These are phyloP conservation scores for Penaeus monodon DNA, from an alignment of 2,888 invertebrate species.

Conservation along the genomic window DNA sequence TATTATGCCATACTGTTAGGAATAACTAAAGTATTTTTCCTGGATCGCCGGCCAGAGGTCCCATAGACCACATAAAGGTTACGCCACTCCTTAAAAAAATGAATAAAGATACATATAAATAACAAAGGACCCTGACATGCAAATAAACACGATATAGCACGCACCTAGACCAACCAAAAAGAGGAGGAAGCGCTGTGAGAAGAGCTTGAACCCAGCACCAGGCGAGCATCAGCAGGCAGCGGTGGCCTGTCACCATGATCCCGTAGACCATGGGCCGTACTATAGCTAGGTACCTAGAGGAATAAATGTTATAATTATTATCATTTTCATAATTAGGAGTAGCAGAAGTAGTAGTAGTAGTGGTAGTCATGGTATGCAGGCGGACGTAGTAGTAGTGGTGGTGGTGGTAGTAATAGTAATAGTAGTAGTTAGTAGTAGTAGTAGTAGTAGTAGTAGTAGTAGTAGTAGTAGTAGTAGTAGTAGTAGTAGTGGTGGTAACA, in stretches of 20 bases:
- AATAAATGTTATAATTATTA: background rate
- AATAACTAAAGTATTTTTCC: no score
- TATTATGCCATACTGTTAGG: no score
- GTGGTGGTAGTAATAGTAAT: background rate
- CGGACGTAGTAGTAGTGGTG: background rate
- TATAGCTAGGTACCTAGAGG: slow-evolving; percentile 55
- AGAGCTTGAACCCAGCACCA: slow-evolving; percentile 57
- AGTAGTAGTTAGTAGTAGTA: background rate
- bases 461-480: no score
- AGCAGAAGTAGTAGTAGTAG: background rate
- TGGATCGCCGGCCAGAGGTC: no score
- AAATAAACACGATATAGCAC: background rate
- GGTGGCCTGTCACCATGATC: slow-evolving; percentile 46
- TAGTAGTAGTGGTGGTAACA: no score
- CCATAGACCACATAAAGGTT: no score
- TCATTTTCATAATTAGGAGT: background rate
- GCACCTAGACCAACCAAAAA: slow-evolving; percentile 59
- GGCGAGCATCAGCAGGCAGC: slow-evolving; percentile 50
- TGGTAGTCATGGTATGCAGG: no score
- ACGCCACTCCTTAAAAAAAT: no score
- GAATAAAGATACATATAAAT: no score
- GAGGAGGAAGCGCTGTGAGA: slow-evolving; percentile 49
- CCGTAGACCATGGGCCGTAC: slow-evolving; percentile 55
- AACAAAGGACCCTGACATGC: no score
- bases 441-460: no score